A percentile compares a stretch with the other conserved stretches of the same genome.
phyloP scores from a whole-genome alignment of 2,888 invertebrate genomes.

The Protonemura montana region DNA sequence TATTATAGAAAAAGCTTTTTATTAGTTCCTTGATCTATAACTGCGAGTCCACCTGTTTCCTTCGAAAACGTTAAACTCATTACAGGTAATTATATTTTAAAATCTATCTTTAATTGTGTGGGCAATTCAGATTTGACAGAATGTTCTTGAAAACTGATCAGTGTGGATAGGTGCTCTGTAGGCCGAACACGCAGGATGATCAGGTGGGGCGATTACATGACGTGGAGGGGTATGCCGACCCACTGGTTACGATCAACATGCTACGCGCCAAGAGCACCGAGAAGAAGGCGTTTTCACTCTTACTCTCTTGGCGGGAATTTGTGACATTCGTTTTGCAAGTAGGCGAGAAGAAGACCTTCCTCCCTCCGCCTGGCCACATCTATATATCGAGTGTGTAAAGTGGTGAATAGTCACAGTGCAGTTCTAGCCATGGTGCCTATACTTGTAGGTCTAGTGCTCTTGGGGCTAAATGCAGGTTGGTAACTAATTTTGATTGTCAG shows the following conservation, averaged over 20 bases:
- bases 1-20: no score
- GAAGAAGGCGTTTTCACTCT: conserved; percentile 24
- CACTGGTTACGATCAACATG: no score
- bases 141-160: background rate
- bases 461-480: conserved; percentile 8
- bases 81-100: background rate
- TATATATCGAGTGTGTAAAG: background rate
- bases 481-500: background rate
- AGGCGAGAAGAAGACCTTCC: background rate
- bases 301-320: conserved; percentile 19
- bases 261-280: background rate
- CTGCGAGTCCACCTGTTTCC: background rate
- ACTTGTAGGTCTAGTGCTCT: conserved; percentile 10
- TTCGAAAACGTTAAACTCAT: background rate
- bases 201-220: no score
- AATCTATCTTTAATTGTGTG: background rate
- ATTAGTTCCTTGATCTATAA: background rate
- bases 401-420: background rate
- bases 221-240: no score
- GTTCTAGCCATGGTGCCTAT: background rate
- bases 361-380: background rate
- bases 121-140: background rate
- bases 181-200: background rate
- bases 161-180: background rate
- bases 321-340: background rate